Evolutionary conservation across 2,797 vertebrate species (phyloP).

Genomic region (Poeciliopsis paucimaculata): DNA sequence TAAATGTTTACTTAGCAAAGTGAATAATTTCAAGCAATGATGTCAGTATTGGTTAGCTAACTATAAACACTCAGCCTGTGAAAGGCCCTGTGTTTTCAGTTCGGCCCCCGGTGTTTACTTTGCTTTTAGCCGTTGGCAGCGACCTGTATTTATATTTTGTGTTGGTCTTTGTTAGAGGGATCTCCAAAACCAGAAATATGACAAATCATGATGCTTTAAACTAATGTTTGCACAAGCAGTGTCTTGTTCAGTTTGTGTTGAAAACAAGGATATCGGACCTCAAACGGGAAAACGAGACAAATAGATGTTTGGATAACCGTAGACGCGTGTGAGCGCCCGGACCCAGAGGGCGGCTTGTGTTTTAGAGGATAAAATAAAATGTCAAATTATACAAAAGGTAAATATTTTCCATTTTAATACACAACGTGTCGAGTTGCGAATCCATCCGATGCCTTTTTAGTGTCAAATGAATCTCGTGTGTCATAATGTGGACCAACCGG

Average conservation of each 20-base stretch:
- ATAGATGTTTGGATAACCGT: constrained; percentile 34
- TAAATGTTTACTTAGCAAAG: constrained; percentile 30
- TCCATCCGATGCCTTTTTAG: background rate
- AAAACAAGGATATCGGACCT: constrained; percentile 17
- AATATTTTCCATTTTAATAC: constrained; percentile 1
- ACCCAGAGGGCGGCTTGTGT: background rate
- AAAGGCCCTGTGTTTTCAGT: constrained; percentile 50
- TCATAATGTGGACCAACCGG: background rate
- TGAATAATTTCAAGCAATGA: constrained; percentile 22
- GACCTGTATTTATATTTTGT: background rate
- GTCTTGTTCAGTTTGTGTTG: constrained; percentile 19
- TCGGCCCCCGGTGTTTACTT: constrained; percentile 56
- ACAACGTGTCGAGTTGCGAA: background rate
- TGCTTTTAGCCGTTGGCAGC: constrained; percentile 29
- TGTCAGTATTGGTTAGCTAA: constrained; percentile 34
- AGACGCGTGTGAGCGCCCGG: background rate
- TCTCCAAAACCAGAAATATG: constrained; percentile 12
- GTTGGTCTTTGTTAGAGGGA: constrained; percentile 18
- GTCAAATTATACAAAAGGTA: background rate
- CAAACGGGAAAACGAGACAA: constrained; percentile 10
- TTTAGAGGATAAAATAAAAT: constrained; percentile 12
- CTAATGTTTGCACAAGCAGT: constrained; percentile 43
- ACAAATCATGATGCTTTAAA: constrained; percentile 16
- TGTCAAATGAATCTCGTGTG: background rate
- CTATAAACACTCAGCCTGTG: constrained; percentile 50